Evolutionary conservation across 2,888 invertebrate genomes (phyloP), one percentile per base, ranked within the genome.

Genomic region (Holacanthella duospinosa): DNA sequence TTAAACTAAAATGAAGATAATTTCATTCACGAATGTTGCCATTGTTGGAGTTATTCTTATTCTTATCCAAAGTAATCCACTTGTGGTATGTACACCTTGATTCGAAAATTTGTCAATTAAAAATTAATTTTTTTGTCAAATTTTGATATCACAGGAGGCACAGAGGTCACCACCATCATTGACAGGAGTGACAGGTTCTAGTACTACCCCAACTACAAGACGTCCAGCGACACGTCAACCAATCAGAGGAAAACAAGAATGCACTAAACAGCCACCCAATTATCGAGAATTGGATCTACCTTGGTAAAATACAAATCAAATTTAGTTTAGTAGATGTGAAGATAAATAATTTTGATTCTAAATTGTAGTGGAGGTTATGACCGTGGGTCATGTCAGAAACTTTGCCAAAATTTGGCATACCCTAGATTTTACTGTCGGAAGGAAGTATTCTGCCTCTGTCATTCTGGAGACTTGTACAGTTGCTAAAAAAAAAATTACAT

Each of bases 231-330:
- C 36, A 6, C 36, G 16, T 12, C 16, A 48, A 9, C 48, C 48
- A 9, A 21, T 48, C 12, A 4, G 4, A 9, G 21, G 16, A 21
- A 48, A 36, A 9, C 12, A 48, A 48, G 19, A 9, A 48, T 71
- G 71, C 53, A 71, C 70, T 24, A 71, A 71, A 48, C 70, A 71
- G 59, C 71, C 71, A 6, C 69, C 69, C 0, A 69, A 71, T 36
- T 71, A 70, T 60, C 64, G 61, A n/a, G 56, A 67, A 48, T 62
- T 71, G 9, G 60, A 65, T 44, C 55, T 67, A 12, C 70, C 70
- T 2, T 71, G 71, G 48, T 48, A 48, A 48, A 4, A n/a, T n/a
- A 48, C 48, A 9, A 48, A 48, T n/a, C 48, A 48, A 4, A 48
- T 16, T 4, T n/a, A 48, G n/a, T 16, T 6, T 48, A 48, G 16